Evolutionary conservation across 1,140 invertebrate species (phyloP).

Genomic region (Drosophila bipectinata): DNA sequence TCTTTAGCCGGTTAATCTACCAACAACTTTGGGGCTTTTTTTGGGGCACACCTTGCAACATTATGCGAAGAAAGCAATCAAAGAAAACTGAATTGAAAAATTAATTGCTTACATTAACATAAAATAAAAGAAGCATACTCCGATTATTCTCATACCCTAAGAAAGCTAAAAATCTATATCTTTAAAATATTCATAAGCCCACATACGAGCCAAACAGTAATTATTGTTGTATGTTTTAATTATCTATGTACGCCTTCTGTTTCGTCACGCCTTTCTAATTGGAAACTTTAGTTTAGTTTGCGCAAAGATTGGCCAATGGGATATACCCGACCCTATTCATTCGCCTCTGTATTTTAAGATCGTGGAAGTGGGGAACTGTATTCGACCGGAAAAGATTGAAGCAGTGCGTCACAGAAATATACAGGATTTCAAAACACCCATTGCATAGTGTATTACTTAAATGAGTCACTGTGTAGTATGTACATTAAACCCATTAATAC

Average conservation of each 20-base stretch:
- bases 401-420: conserved; percentile 5
- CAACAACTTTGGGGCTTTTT: background rate
- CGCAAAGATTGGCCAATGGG: conserved; percentile 11
- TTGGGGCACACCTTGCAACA: background rate
- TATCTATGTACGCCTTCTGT: background rate
- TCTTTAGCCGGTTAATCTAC: conserved; percentile 19
- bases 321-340: background rate
- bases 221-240: conserved; percentile 2
- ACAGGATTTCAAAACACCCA: conserved; percentile 13
- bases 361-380: background rate
- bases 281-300: conserved; percentile 12
- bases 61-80: conserved; percentile 2
- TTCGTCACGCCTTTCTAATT: conserved; percentile 33
- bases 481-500: conserved; percentile 29
- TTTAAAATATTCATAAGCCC: background rate
- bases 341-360: conserved; percentile 18
- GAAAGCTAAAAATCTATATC: background rate
- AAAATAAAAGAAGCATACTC: background rate
- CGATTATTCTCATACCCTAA: conserved; percentile 18
- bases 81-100: conserved; percentile 21
- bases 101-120: conserved; percentile 31
- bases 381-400: conserved; percentile 2
- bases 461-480: conserved; percentile 31
- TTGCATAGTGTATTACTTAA: conserved; percentile 5
- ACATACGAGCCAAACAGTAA: background rate